Conservation (phyloP, 2,113 vertebrate species). For the Labrus mixtus region DNA sequence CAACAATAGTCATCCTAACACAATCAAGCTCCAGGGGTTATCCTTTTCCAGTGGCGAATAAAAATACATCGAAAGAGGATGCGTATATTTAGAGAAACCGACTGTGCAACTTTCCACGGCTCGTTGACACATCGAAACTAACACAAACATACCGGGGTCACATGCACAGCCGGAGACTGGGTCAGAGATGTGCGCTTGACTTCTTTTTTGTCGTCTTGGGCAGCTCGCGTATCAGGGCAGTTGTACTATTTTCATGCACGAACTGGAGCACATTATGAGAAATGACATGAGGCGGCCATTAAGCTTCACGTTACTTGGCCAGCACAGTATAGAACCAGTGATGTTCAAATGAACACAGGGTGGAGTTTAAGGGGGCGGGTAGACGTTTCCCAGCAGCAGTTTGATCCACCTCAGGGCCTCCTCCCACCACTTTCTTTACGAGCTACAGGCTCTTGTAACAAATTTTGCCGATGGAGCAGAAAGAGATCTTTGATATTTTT, state of each 20-base stretch:
- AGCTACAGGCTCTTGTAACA: constrained; percentile 59
- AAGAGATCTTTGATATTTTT: constrained; percentile 77
- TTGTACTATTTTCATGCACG: constrained; percentile 22
- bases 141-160: constrained; percentile 18
- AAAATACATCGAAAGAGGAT: constrained; percentile 55
- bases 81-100: constrained; percentile 42
- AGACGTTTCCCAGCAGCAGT: constrained; percentile 24
- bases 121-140: constrained; percentile 48
- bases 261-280: constrained; percentile 15
- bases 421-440: constrained; percentile 62
- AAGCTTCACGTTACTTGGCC: constrained; percentile 3
- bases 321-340: neutral
- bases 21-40: constrained; percentile 66
- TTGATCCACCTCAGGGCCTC: constrained; percentile 54
- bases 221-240: constrained; percentile 5
- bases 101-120: constrained; percentile 37
- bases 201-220: constrained; percentile 23
- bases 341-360: constrained; percentile 24
- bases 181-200: constrained; percentile 12
- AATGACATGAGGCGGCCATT: constrained; percentile 51
- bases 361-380: constrained; percentile 17
- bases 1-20: constrained; percentile 57
- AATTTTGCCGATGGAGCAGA: constrained; percentile 67
- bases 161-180: constrained; percentile 25
- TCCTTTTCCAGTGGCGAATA: constrained; percentile 50